Evolutionary conservation across 1,140 invertebrate genomes (phyloP), one percentile per base, ranked within the genome.

Genomic region (Neotoxoptera formosana): DNA sequence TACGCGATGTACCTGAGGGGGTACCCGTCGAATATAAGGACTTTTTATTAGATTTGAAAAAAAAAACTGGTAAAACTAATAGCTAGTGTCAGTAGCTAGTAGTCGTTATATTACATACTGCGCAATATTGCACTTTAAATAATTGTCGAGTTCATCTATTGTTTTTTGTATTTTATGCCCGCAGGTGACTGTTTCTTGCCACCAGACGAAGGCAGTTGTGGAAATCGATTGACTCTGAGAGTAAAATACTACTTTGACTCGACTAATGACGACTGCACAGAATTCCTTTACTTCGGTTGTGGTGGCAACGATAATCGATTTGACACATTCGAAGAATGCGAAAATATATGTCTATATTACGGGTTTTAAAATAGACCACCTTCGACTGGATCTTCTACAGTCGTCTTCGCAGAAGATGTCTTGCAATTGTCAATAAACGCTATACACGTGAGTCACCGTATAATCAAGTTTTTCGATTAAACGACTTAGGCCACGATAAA

Each of bases 191-290:
- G 99, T 96, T 96, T 96, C 94, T 95, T 98, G 95, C 97, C 97
- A 94, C 96, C 97, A 95, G 96, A 96, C 94, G n/a, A 89, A 36
- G 96, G 96, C 94, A 98, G 98, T 95, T 97, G 97, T 95, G 99
- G 98, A 96, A 96, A 97, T 94, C 97, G 97, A 94, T 95, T 97
- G 91, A 96, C 97, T 53, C 97, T 97, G 94, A 96, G 97, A 94
- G 97, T 97, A 45, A 97, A 97, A 94, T 98, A 96, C 95, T 98
- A 97, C 95, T 99, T 97, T 94, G 97, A 98, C 91, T 94, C 95
- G 21, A 95, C 95, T 6, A 96, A 96, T 7, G 96, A 97, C 76
- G 94, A 95, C 30, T 98, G 97, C 94, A 95, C 96, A 93, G 96
- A 96, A 94, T 97, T 97, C 94, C 95, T 96, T 41, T 97, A 97